Conservation (phyloP, 2,888 invertebrate genomes). For the Charanyca ferruginea region DNA sequence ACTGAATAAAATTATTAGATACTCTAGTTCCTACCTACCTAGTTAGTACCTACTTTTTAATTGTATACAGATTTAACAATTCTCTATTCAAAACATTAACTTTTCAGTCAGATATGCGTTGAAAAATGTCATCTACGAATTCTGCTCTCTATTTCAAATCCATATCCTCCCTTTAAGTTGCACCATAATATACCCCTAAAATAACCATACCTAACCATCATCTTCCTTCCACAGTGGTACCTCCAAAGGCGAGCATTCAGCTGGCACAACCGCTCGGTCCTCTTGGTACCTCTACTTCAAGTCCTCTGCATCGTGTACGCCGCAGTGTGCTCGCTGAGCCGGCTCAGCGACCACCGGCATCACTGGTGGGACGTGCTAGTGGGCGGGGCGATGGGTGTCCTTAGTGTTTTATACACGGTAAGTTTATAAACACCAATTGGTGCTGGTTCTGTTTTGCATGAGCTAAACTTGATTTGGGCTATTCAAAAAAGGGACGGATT, state of each 20-base stretch:
- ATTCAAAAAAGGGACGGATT: too few relatives aligned
- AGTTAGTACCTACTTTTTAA: too few relatives aligned
- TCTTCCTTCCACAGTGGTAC: conserved; percentile 90
- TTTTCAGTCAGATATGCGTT: too few relatives aligned
- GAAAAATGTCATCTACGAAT: too few relatives aligned
- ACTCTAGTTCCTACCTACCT: too few relatives aligned
- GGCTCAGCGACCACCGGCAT: conserved; percentile 94
- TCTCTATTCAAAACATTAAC: too few relatives aligned
- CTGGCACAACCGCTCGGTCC: conserved; percentile 85
- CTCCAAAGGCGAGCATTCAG: conserved; percentile 91
- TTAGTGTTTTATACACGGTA: conserved; percentile 92
- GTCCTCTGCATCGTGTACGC: conserved; percentile 92
- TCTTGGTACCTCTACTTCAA: conserved; percentile 92
- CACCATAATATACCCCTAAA: not conserved
- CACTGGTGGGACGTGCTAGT: conserved; percentile 95
- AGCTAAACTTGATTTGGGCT: too few relatives aligned
- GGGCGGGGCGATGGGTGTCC: conserved; percentile 91
- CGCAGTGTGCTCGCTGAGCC: conserved; percentile 92
- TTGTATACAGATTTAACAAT: too few relatives aligned
- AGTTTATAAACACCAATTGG: conserved; percentile 56
- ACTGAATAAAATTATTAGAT: too few relatives aligned
- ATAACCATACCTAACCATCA: not conserved
- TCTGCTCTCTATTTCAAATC: too few relatives aligned
- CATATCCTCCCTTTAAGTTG: too few relatives aligned
- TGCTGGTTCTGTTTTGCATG: too few relatives aligned